Evolutionary conservation across 2,797 vertebrate species (phyloP), one percentile per base, ranked within the genome.

Genomic region (Hylomyscus alleni): DNA sequence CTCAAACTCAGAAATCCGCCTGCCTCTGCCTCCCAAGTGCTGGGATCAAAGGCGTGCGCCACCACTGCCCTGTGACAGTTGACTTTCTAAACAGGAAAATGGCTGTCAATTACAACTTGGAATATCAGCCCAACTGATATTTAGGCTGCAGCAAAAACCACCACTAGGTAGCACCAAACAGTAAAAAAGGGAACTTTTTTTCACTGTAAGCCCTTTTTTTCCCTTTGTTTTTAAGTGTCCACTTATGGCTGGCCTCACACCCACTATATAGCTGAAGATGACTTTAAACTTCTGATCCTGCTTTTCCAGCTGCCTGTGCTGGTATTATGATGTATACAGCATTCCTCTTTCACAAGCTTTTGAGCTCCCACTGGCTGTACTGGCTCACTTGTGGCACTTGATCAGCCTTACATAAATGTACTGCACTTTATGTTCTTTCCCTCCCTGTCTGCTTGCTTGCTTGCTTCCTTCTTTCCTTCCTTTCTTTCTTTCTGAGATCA

Each of bases 131-230:
- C n/a, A 78, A 60, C 0, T 78, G 65, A 52, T 75, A 86, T 56
- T 91, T 50, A 91, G 81, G 37, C 22, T 92, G 54, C 22, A 87
- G 52, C 34, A 96, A 24, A 89, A 95, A 94, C 37, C 3, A 4
- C 31, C 96, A 95, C 80, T 87, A 94, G 73, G 58, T 96, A 92
- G 83, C 80, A 96, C 62, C 90, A 96, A 94, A 91, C 20, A 95
- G 92, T 29, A 44, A 95, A 88, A 86, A 75, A 22, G 5, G 47
- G 24, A 91, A 76, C 2, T 0, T 22, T 44, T 44, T 31, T 37
- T 40, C 65, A 56, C 67, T 14, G 12, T 8, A 84, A n/a, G 60
- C 14, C 87, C 83, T 52, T 50, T 78, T 31, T 52, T 17, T 3
- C 5, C 3, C 4, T 77, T 31, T 65, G 6, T 56, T 40, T 87